Base-by-base conservation (phyloP, 2,888 invertebrate genomes). In the Bembecia ichneumoniformis region DNA sequence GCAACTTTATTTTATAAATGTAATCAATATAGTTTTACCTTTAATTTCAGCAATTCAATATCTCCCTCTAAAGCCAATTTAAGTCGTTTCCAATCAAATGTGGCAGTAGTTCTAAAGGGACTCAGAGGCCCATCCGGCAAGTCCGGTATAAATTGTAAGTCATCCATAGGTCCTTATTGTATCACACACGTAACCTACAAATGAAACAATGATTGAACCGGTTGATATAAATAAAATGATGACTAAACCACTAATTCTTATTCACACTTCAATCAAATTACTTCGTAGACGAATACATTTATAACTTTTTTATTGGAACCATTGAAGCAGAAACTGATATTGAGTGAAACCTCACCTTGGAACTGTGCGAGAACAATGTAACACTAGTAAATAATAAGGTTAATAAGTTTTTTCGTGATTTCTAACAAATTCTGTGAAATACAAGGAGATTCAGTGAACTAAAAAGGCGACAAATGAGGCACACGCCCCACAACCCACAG, bases 41-140 rank as follows among this genome's bases (percentile, higher is more conserved):
- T 95, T 52, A 93, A 90, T 70, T 90, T 89, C 35, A 96, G 75
- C 54, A 90, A 82, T 47, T 94, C 92, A 49, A 87, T 73, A 64
- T 93, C 92, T 56, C 93, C 94, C 71, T 96, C 95, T 53, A 97
- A 84, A 49, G 94, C 90, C 44, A 94, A 69, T 69, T 93, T 93
- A 76, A 98, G 88, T 55, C 90, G 89, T 77, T 95, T 96, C 96
- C 96, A 97, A 71, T 96, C 90, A 66, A 97, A 97, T 13, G 92
- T 91, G 1, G 96, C 93, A 56, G 89, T 90, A 58, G 91, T 92
- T 58, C 97, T 91, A 74, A 94, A 97, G 1, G 66, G 77, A 68
- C 94, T 94, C 57, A 97, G 81, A 5, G 96, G 95, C 52, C 95
- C 94, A 46, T 83, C 89, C 14, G 92, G 92, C 52, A 92, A 78